Evolutionary conservation across 2,888 invertebrate species (phyloP), one percentile per base, ranked within the genome.

Genomic region (Meiosimyza decipiens): DNA sequence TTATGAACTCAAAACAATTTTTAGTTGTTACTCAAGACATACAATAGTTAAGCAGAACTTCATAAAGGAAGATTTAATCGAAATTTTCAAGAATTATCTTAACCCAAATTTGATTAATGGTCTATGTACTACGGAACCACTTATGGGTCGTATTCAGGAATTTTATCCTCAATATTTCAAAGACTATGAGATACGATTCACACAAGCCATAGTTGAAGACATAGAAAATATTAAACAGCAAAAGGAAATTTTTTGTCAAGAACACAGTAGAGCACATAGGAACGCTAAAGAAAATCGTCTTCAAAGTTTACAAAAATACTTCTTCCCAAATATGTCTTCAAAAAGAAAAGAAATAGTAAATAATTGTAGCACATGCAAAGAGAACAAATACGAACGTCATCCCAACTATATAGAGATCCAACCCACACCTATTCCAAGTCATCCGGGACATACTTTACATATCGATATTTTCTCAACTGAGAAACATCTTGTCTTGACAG

Each of bases 231-330:
- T 33, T 18, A 28, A 60, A 47, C 69, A 52, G 49, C 28, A 51
- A 16, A 66, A 64, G 18, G 47, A 55, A 66, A 72, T 72, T 9
- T 33, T 72, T 22, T 22, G 22, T 22, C 22, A 22, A 22, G 22
- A 22, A 22, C 22, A 22, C 22, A 1, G 22, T 22, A 22, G 22
- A 22, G 22, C 22, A 22, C 7, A 69, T 28, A 9, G 65, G n/a
- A 67, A 73, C 40, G 47, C 40, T 49, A 7, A n/a, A 22, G 67
- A 73, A 67, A 73, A 73, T 40, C 71, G 57, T 64, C 18, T 18
- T 13, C 71, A 73, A 33, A 11, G 68, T 52, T 11, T 55, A 4
- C 15, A 71, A 51, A 67, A 67, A 57, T 67, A 13, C 22, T 73
- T 67, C 33, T 71, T 66, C 51, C 71, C 73, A 9, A 3, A 62